Conservation (phyloP, 2,888 invertebrate genomes). For the Girardia tigrina region DNA sequence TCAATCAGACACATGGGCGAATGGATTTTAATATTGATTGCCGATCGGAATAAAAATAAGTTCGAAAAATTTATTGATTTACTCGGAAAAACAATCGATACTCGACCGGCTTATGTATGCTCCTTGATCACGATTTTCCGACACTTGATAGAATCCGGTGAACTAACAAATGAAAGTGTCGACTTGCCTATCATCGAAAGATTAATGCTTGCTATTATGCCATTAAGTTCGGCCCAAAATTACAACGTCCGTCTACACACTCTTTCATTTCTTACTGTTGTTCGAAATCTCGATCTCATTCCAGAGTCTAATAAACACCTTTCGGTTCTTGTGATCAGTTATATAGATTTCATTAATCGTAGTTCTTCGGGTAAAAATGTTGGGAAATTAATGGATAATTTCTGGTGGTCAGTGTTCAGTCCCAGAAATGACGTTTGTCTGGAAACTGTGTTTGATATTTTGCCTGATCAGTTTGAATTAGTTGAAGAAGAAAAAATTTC, state of each 20-base stretch:
- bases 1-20: not conserved
- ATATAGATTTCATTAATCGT: not conserved
- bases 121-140: not conserved
- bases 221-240: not conserved
- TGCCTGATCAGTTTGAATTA: not conserved
- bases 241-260: not conserved
- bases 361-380: not conserved
- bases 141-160: not conserved
- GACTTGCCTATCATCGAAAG: too few relatives aligned
- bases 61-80: not conserved
- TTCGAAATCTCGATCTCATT: not conserved
- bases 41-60: not conserved
- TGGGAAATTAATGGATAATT: not conserved
- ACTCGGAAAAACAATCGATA: not conserved
- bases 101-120: not conserved
- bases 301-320: not conserved
- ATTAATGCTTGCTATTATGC: constrained; percentile 11
- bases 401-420: not conserved
- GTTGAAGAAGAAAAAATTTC: not conserved
- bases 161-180: not conserved
- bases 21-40: not conserved
- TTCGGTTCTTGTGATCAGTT: not conserved
- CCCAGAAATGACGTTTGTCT: not conserved
- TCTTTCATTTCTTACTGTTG: not conserved
- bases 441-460: constrained; percentile 10